Evolutionary conservation across 2,797 vertebrate genomes (phyloP).

Genomic region (Sebastes matsubarae): DNA sequence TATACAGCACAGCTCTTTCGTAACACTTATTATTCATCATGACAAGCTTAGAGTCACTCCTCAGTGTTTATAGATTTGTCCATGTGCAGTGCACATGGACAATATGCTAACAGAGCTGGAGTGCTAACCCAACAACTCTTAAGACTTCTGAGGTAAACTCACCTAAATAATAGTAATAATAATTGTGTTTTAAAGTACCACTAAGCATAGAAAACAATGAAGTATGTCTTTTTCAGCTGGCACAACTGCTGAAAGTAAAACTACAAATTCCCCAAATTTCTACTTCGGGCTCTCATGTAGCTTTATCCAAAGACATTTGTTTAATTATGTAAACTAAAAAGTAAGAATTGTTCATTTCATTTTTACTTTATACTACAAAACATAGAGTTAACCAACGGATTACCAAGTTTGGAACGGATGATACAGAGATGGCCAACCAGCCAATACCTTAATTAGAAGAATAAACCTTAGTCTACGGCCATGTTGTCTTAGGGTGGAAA

Average conservation of each 20-base stretch:
- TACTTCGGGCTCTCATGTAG: not conserved
- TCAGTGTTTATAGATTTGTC: not conserved
- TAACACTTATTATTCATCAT: not conserved
- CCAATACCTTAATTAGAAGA: slow-evolving; percentile 3
- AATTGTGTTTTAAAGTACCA: not conserved
- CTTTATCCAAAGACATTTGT: not conserved
- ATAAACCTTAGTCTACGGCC: not conserved
- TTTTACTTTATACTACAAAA: not conserved
- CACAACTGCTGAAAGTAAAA: not conserved
- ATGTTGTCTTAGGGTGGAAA: slow-evolving; percentile 1
- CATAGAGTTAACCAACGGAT: not conserved
- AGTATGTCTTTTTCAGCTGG: not conserved
- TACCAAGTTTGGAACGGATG: not conserved
- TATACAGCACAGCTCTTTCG: not conserved
- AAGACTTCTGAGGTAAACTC: not conserved
- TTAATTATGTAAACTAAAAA: not conserved
- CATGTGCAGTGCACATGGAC: slow-evolving; percentile 7
- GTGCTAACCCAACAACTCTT: not conserved
- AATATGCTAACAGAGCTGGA: not conserved
- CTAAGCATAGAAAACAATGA: not conserved
- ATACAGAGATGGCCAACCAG: not conserved
- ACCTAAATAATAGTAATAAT: no score
- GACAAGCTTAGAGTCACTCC: not conserved
- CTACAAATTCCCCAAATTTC: not conserved
- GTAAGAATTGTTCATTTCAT: not conserved